These are phyloP conservation scores for Oscheius onirici DNA, from an alignment of 2,888 invertebrate genomes.

Conservation along the genomic window DNA sequence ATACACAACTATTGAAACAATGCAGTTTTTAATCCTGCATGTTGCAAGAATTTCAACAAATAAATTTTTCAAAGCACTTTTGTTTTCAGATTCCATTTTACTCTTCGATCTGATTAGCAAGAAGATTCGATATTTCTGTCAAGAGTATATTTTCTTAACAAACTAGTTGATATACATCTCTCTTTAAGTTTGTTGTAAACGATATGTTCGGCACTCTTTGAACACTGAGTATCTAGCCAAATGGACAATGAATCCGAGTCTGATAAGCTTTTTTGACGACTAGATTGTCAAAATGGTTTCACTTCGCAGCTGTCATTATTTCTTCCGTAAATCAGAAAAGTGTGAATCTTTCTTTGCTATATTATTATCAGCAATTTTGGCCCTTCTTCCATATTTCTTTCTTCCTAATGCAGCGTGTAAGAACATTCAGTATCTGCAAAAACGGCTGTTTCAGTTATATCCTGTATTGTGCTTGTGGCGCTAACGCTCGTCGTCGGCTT, in stretches of 20 bases:
- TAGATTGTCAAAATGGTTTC: neutral
- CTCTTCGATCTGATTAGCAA: too few relatives aligned
- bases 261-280: constrained; percentile 4
- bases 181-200: too few relatives aligned
- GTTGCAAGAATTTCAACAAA: too few relatives aligned
- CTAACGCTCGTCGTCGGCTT: neutral
- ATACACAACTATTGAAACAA: too few relatives aligned
- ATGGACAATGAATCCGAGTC: neutral
- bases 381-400: constrained; percentile 12
- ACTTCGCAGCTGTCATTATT: constrained; percentile 7
- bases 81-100: too few relatives aligned
- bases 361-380: constrained; percentile 1
- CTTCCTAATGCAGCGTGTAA: constrained; percentile 10
- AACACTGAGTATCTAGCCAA: neutral
- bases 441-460: neutral
- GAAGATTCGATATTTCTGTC: too few relatives aligned
- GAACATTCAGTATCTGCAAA: neutral
- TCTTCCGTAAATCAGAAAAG: constrained; percentile 8
- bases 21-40: too few relatives aligned
- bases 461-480: neutral
- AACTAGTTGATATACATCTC: too few relatives aligned
- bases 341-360: constrained; percentile 16
- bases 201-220: too few relatives aligned
- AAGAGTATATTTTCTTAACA: too few relatives aligned
- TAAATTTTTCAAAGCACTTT: too few relatives aligned